A percentile compares a stretch with the other conserved stretches of the same genome.
Conservation (phyloP, 2,888 invertebrate species). For the Brenthis hecate region DNA sequence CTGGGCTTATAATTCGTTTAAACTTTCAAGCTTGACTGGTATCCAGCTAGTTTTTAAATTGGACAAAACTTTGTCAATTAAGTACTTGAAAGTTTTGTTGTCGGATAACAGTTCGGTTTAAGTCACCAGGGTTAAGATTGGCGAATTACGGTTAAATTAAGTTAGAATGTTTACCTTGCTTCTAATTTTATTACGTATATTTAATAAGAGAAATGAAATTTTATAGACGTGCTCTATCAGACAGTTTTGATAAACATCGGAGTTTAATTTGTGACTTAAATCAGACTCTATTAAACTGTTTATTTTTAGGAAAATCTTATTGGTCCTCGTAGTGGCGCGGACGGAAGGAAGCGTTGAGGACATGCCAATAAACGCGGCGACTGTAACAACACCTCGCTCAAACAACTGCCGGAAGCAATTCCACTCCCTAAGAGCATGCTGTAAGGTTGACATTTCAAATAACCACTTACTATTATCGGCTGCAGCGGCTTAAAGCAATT, state of each 20-base stretch:
- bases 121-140: constrained; percentile 39
- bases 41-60: constrained; percentile 63
- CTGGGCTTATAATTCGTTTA: constrained; percentile 38
- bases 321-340: constrained; percentile 41
- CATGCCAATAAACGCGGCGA: constrained; percentile 74
- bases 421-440: constrained; percentile 53
- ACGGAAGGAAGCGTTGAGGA: constrained; percentile 75
- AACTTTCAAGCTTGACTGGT: constrained; percentile 51
- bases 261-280: neutral
- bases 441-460: constrained; percentile 71
- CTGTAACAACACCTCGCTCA: constrained; percentile 69
- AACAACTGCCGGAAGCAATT: constrained; percentile 59
- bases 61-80: constrained; percentile 67
- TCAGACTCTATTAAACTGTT: constrained; percentile 2
- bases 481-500: constrained; percentile 77
- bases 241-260: neutral
- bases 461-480: constrained; percentile 64
- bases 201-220: neutral
- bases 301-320: constrained; percentile 56
- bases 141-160: constrained; percentile 39
- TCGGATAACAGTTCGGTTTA: constrained; percentile 27
- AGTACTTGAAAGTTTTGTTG: constrained; percentile 55
- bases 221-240: neutral
- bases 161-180: constrained; percentile 22
- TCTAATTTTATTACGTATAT: neutral